Conservation (phyloP, 1,140 invertebrate genomes). For the Drosophila truncata region DNA sequence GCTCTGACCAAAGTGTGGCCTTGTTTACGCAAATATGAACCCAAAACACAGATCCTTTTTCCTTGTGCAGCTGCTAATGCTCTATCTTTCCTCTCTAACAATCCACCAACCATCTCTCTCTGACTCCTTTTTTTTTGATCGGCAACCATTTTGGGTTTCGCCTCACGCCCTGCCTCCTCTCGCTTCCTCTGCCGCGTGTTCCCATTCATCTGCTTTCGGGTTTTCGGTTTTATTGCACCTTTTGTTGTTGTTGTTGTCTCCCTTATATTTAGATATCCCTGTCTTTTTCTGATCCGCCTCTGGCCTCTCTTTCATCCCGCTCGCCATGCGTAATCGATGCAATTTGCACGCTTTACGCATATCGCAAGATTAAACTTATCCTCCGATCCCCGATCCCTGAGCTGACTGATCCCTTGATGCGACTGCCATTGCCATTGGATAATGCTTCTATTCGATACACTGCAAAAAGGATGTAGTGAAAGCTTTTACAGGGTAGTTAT, state of each 20-base stretch:
- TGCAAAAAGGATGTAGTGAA: not conserved
- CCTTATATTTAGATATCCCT: slow-evolving; percentile 1
- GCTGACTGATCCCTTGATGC: slow-evolving; percentile 65
- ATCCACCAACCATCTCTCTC: not conserved
- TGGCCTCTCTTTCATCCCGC: slow-evolving; percentile 28
- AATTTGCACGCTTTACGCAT: slow-evolving; percentile 83
- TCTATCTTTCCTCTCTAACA: not conserved
- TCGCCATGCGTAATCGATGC: slow-evolving; percentile 65
- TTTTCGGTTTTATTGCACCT: slow-evolving; percentile 79
- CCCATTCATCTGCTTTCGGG: slow-evolving; percentile 49
- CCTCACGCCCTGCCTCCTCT: slow-evolving; percentile 69
- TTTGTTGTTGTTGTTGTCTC: slow-evolving; percentile 50
- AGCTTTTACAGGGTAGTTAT: too few relatives aligned
- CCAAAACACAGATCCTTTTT: slow-evolving; percentile 35
- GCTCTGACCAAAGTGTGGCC: slow-evolving; percentile 57
- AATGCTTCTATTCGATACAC: slow-evolving; percentile 19
- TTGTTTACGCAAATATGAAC: slow-evolving; percentile 57
- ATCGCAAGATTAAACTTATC: slow-evolving; percentile 81
- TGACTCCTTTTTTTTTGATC: slow-evolving; percentile 13
- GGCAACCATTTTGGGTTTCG: slow-evolving; percentile 66
- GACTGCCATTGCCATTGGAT: slow-evolving; percentile 27
- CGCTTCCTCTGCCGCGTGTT: slow-evolving; percentile 22
- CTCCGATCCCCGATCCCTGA: slow-evolving; percentile 47
- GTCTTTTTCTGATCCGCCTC: slow-evolving; percentile 28
- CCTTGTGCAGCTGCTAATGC: slow-evolving; percentile 36